These are phyloP conservation scores for Rhabdomys pumilio DNA, from an alignment of 2,797 vertebrate genomes.

Conservation along the genomic window DNA sequence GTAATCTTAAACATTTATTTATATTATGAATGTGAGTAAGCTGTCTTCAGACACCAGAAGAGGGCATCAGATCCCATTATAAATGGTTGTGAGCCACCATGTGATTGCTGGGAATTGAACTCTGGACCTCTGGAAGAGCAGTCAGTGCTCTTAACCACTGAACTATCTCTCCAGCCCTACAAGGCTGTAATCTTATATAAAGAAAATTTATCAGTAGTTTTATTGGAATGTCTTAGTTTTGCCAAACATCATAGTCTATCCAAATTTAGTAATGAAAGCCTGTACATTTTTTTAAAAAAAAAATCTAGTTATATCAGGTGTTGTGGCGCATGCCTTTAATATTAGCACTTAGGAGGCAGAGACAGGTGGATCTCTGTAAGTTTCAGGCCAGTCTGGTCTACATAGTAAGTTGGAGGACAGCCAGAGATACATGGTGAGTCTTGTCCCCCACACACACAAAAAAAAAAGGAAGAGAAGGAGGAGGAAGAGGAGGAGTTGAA, in stretches of 20 bases:
- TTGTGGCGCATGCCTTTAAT: not conserved
- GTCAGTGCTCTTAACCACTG: no score
- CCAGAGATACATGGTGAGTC: not conserved
- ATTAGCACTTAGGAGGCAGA: not conserved
- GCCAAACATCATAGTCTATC: conserved; percentile 34
- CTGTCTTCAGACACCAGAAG: no score
- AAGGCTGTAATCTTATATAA: conserved; percentile 40
- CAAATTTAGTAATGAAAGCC: conserved; percentile 19
- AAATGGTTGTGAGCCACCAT: no score
- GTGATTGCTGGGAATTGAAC: no score
- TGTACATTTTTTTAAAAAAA: conserved; percentile 33
- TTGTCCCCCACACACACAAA: not conserved
- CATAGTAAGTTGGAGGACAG: not conserved
- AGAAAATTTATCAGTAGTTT: conserved; percentile 58
- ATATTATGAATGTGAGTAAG: no score
- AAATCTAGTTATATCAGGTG: not conserved
- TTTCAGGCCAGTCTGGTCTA: no score
- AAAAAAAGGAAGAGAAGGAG: not conserved
- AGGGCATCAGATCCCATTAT: no score
- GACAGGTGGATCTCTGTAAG: not conserved
- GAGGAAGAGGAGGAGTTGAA: no score
- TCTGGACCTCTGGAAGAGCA: no score
- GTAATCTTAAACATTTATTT: conserved; percentile 9
- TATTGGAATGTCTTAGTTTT: conserved; percentile 59
- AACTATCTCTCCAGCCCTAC: no score